These are phyloP conservation scores for Sisyra nigra DNA, from an alignment of 2,888 invertebrate species.

Conservation along the genomic window DNA sequence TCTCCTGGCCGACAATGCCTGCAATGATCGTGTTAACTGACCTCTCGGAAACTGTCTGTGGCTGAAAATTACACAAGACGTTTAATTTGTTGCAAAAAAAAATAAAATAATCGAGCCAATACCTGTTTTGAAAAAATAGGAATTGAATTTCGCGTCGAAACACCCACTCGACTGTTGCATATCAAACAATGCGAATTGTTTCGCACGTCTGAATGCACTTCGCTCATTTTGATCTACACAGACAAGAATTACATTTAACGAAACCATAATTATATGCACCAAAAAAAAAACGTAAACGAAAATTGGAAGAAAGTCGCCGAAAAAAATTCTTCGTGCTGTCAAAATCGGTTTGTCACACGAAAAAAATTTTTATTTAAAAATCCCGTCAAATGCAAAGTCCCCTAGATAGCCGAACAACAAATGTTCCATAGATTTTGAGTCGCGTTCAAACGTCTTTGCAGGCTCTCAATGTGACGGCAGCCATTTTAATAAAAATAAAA, in stretches of 20 bases:
- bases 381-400: conserved; percentile 16
- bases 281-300: too few species aligned
- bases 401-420: conserved; percentile 17
- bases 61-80: conserved; percentile 14
- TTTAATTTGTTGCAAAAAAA: background rate
- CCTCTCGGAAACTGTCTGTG: conserved; percentile 19
- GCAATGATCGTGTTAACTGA: conserved; percentile 25
- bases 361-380: too few species aligned
- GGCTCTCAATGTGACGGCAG: conserved; percentile 2
- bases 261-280: background rate
- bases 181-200: conserved; percentile 36
- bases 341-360: too few species aligned
- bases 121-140: conserved; percentile 33
- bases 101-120: conserved; percentile 10
- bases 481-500: conserved; percentile 4
- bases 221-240: conserved; percentile 16
- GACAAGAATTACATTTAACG: background rate
- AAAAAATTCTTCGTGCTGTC: too few species aligned
- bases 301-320: too few species aligned
- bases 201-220: conserved; percentile 13
- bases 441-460: background rate
- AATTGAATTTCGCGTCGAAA: conserved; percentile 33
- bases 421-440: conserved; percentile 6
- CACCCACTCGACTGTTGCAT: conserved; percentile 38
- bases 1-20: conserved; percentile 28